These are phyloP conservation scores for Pongo abelii DNA, from an alignment of 2,113 vertebrate species.

Conservation along the genomic window DNA sequence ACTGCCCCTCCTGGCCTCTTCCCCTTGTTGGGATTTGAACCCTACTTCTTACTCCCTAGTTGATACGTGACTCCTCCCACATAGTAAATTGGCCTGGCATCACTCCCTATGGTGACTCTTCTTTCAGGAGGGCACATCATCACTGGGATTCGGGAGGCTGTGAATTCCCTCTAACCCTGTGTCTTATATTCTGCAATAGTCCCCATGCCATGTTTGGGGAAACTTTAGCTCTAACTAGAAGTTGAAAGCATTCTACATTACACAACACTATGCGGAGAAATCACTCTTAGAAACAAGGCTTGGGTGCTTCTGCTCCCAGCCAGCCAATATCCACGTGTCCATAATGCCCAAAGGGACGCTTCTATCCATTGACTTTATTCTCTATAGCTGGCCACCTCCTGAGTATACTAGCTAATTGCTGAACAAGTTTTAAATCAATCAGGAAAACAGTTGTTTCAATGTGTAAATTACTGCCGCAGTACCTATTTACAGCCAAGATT, in stretches of 20 bases:
- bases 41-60: neutral
- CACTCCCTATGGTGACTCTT: neutral
- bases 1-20: neutral
- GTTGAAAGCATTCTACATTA: neutral
- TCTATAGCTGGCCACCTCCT: neutral
- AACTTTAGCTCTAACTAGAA: neutral
- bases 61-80: neutral
- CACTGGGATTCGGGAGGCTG: neutral
- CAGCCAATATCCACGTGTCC: neutral
- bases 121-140: neutral
- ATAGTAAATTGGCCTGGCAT: neutral
- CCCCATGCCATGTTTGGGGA: neutral
- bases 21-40: neutral
- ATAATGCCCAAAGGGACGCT: neutral
- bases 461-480: neutral
- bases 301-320: neutral
- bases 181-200: neutral
- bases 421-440: slow-evolving; percentile 12
- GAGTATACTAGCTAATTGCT: neutral
- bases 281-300: neutral
- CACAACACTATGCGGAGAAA: no score
- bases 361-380: neutral
- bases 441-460: neutral
- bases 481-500: slow-evolving; percentile 18
- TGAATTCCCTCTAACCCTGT: neutral